These are phyloP conservation scores for Liodrosophila aerea DNA, from an alignment of 2,888 invertebrate genomes.

Conservation along the genomic window DNA sequence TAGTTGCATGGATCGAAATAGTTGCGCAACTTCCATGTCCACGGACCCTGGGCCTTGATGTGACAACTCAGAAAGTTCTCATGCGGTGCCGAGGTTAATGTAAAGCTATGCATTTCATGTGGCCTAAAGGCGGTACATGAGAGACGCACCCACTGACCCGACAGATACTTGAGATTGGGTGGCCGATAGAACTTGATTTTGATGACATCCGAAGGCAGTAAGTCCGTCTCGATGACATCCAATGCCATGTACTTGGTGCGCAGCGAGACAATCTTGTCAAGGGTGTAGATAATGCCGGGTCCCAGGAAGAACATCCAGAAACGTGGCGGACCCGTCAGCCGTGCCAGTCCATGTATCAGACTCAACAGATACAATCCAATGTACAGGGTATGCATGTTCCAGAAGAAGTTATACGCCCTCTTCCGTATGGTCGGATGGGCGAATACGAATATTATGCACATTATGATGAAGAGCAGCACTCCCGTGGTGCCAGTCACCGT, in stretches of 20 bases:
- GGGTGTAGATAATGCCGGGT: conserved; percentile 93
- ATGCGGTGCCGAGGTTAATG: conserved; percentile 97
- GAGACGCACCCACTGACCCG: conserved; percentile 96
- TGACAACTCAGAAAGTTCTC: conserved; percentile 97
- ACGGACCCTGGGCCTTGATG: conserved; percentile 94
- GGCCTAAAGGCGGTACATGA: conserved; percentile 95
- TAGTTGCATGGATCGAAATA: conserved; percentile 97
- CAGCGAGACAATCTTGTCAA: conserved; percentile 96
- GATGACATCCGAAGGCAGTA: conserved; percentile 96
- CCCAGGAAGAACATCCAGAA: conserved; percentile 97
- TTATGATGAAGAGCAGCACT: conserved; percentile 92
- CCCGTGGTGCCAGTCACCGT: conserved; percentile 96
- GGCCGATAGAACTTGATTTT: conserved; percentile 97
- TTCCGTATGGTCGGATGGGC: conserved; percentile 96
- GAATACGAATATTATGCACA: conserved; percentile 98
- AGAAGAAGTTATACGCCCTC: conserved; percentile 97
- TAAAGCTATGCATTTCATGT: conserved; percentile 97
- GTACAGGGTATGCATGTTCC: conserved; percentile 96
- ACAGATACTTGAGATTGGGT: conserved; percentile 95
- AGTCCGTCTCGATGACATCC: conserved; percentile 95
- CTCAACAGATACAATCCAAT: conserved; percentile 92
- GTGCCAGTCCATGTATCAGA: conserved; percentile 94
- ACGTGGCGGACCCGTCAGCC: conserved; percentile 94
- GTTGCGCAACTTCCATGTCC: conserved; percentile 98
- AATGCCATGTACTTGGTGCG: conserved; percentile 95